Evolutionary conservation across 92 coral and sea anemone genomes (phyloP), one percentile per base, ranked within the genome.

Genomic region (Parazoanthus atlanticus): DNA sequence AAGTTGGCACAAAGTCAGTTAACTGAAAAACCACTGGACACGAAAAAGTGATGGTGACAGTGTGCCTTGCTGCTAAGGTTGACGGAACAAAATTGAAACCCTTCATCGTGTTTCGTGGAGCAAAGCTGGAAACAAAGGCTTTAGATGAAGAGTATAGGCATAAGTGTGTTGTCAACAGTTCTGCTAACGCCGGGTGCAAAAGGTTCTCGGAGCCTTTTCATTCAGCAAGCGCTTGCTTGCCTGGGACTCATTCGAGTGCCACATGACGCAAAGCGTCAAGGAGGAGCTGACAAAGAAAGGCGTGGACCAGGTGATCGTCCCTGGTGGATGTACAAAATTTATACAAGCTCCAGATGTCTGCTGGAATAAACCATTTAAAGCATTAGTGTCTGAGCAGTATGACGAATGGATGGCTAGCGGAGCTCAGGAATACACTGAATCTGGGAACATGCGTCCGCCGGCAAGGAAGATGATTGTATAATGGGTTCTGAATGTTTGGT

Each of bases 371-470:
- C 90, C 93, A 7, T 93, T 90, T 83, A 93, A 93, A 67, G 93
- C 91, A 36, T 43, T 58, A 26, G 95, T 93, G 19, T 0, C 93
- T 70, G 93, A 90, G 58, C 93, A 93, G 73, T 93, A 93, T 41
- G 93, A 88, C 78, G 90, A 90, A 58, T 93, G 93, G 95, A 88
- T 93, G 93, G 93, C 88, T 43, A 88, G 91, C 73, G 93, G 91
- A 38, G 89, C 75, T 41, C 91, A 90, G 34, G 91, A 88, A 46
- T 90, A 61, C 71, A 93, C 93, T 79, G 93, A 77, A 31, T 85
- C 90, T 3, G 91, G 95, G 66, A 93, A 93, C 79, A 90, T 88
- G 91, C 90, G 86, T 23, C 91, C 80, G 87, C 92, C 86, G 78
- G 72, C 86, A 58, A 91, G 87, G 52, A 88, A 91, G 91, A 84